These are phyloP conservation scores for Podarcis lilfordi DNA, from an alignment of 2,797 vertebrate genomes.

Conservation along the genomic window DNA sequence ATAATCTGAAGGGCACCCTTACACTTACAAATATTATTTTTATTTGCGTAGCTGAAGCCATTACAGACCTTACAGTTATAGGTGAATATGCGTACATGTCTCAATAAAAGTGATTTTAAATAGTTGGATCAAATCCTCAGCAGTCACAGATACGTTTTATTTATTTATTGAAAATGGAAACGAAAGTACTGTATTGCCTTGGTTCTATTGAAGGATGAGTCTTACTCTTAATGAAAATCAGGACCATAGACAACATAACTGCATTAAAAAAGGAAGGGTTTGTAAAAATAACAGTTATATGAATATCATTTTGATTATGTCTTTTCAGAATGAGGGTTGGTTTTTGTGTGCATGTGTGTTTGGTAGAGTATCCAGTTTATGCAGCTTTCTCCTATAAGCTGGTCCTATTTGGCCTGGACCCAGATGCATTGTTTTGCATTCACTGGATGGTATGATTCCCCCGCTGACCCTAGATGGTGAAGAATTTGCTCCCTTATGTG, in stretches of 20 bases:
- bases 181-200: not conserved
- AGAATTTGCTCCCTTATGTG: constrained; percentile 67
- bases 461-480: constrained; percentile 48
- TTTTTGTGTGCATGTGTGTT: not conserved
- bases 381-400: constrained; percentile 34
- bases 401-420: constrained; percentile 25
- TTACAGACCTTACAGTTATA: too few relatives aligned
- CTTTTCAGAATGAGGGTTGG: constrained; percentile 25
- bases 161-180: too few relatives aligned
- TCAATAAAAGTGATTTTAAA: not conserved
- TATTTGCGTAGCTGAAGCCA: too few relatives aligned
- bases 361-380: not conserved
- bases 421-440: constrained; percentile 46
- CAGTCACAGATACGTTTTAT: too few relatives aligned
- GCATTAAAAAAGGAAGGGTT: constrained; percentile 42
- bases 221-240: constrained; percentile 17
- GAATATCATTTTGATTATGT: constrained; percentile 11
- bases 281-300: constrained; percentile 14
- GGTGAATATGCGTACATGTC: too few relatives aligned
- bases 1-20: not conserved
- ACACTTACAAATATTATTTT: not conserved
- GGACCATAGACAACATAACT: constrained; percentile 28
- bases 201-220: not conserved
- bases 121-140: not conserved
- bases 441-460: constrained; percentile 43